Evolutionary conservation across 1,140 invertebrate species (phyloP), one percentile per base, ranked within the genome.

Genomic region (Tetragonula clypearis): DNA sequence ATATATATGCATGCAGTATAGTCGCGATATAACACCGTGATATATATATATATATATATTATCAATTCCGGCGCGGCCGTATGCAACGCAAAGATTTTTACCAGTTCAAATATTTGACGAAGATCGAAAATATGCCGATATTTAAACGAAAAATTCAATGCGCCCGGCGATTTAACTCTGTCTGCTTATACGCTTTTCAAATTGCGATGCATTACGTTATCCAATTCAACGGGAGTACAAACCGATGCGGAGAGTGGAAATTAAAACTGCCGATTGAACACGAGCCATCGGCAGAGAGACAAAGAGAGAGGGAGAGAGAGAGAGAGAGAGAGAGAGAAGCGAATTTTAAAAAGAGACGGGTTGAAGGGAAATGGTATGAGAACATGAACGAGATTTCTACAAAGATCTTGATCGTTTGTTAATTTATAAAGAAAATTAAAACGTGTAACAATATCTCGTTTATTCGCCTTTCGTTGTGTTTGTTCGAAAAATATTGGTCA

Each of bases 91-190:
- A 80, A 58, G 66, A 80, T 71, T 72, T 80, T 68, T 55, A 80
- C 30, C 79, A 80, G 66, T 80, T 80, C 66, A 80, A 80, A 80
- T 80, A 80, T 80, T 80, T 80, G 79, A 80, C 35, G 66, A 66
- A 35, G 79, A 80, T 80, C 79, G 65, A 69, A 80, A 80, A 80
- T 80, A 80, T 80, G 79, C 79, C 53, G 79, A 71, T 71, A 58
- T 80, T 80, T 80, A 71, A 80, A 80, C 79, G 79, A 80, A 80
- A 80, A 80, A 80, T 72, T 58, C 78, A 69, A 35, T 26, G 23
- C 30, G 55, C 55, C 79, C 49, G 65, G 3, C 53, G 79, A 71
- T 80, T 80, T 71, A 79, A 68, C 79, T 80, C 66, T 56, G 66
- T 80, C 78, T 56, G 78, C 66, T 79, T 69, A 79, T 79, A 79